Base-by-base conservation (phyloP, 1,140 invertebrate genomes). In the Grapholita molesta region DNA sequence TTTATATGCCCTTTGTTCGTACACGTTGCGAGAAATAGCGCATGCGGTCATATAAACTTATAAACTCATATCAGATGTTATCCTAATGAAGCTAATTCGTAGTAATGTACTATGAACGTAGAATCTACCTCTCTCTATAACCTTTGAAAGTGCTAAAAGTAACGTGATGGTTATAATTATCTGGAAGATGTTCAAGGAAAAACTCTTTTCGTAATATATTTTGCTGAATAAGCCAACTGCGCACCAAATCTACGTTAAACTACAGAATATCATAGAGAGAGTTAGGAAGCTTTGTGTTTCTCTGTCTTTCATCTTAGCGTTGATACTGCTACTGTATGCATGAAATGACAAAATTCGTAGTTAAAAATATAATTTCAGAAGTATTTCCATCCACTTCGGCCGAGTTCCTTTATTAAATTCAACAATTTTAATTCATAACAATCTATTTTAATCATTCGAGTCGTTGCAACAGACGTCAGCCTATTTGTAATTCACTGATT, bases 401-500 rank as follows among this genome's bases (percentile, higher is more conserved):
- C n/a, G n/a, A 15, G 2, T 48, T 2, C 6, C 7, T 48, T 21
- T 18, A 48, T 8, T 8, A 8, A 48, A 48, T 30, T 15, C n/a
- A 61, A 28, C 12, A 61, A 61, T 30, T 15, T 61, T 30, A 15
- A 61, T 61, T 30, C 28, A 61, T 28, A 28, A 61, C 55, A 55
- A 55, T 25, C 12, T 3, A 15, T n/a, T 61, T 18, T 61, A 30
- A 61, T 61, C 55, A 30, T 61, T 30, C 5, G 12, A 55, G 53
- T 61, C 3, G 24, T 61, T 68, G 15, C 48, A 48, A 64, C 69
- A 77, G 71, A 71, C 68, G 67, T 68, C 64, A 71, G 65, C 72
- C 76, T 75, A 73, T 82, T 75, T 80, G 72, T 74, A 76, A 70
- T 66, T 70, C 53, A 55, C 57, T 64, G 67, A 78, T 74, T 77